Conservation (phyloP, 2,113 vertebrate species). For the Heterotilapia buettikoferi region DNA sequence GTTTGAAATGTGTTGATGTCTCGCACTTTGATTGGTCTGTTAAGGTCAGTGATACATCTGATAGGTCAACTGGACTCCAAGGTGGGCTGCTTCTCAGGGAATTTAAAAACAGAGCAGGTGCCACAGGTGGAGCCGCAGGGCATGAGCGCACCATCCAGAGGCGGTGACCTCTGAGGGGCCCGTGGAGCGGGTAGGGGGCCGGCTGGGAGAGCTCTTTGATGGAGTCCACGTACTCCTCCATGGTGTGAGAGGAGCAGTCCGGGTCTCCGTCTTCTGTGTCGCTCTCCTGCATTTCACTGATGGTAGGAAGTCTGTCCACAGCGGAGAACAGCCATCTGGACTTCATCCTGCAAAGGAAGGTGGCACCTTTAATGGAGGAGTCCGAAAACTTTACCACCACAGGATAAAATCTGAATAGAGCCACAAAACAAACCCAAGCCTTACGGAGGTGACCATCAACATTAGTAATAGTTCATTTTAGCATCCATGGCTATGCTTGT, state of each 20-base stretch:
- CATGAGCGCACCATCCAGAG: background rate
- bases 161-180: slow-evolving; percentile 37
- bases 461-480: background rate
- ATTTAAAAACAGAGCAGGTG: background rate
- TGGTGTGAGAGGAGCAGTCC: slow-evolving; percentile 2
- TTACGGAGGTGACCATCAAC: background rate
- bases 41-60: slow-evolving; percentile 35
- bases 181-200: slow-evolving; percentile 37
- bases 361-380: background rate
- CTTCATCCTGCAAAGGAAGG: slow-evolving; percentile 45
- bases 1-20: background rate
- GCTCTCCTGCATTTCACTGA: slow-evolving; percentile 47
- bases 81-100: background rate
- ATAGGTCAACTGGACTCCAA: slow-evolving; percentile 15
- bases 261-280: background rate
- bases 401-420: background rate
- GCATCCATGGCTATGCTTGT: background rate
- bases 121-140: background rate
- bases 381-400: background rate
- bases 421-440: background rate
- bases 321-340: slow-evolving; percentile 11
- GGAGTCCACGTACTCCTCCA: slow-evolving; percentile 58
- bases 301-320: slow-evolving; percentile 59
- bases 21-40: background rate
- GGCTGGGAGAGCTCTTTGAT: slow-evolving; percentile 63